A percentile compares a stretch with the other conserved stretches of the same genome.
These are phyloP conservation scores for Toxonevra muliebris DNA, from an alignment of 2,888 invertebrate genomes.

Conservation along the genomic window DNA sequence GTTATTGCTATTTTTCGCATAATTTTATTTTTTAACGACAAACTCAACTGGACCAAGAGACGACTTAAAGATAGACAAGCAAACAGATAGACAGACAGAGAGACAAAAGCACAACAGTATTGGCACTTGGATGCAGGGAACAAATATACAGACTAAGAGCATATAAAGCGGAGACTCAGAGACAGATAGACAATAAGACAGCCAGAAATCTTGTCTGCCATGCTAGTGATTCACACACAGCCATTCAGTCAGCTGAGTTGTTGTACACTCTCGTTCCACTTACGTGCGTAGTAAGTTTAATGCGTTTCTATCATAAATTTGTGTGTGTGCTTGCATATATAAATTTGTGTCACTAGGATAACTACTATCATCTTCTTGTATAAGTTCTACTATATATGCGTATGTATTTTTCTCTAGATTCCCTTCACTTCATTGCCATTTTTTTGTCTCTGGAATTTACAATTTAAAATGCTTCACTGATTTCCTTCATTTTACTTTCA, in stretches of 20 bases:
- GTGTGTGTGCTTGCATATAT: slow-evolving; percentile 35
- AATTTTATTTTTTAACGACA: too few species aligned
- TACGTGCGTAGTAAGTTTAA: slow-evolving; percentile 21
- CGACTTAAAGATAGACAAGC: too few species aligned
- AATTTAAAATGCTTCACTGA: slow-evolving; percentile 57
- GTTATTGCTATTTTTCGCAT: too few species aligned
- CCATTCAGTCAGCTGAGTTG: too few species aligned
- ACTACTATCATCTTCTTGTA: background rate
- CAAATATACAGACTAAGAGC: background rate
- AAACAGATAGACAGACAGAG: too few species aligned
- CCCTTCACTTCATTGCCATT: slow-evolving; percentile 44
- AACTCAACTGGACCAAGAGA: too few species aligned
- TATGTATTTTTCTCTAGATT: background rate
- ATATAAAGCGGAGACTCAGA: background rate
- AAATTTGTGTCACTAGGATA: slow-evolving; percentile 56
- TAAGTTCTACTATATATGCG: background rate
- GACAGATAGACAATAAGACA: background rate
- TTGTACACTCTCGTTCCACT: background rate
- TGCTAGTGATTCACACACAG: too few species aligned
- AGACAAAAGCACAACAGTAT: too few species aligned
- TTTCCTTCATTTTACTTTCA: slow-evolving; percentile 34
- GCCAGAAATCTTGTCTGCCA: too few species aligned
- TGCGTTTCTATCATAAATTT: background rate
- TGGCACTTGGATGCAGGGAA: too few species aligned
- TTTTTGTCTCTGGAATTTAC: slow-evolving; percentile 41